Conservation (phyloP, 2,113 vertebrate species). For the Dicerorhinus sumatrensis region DNA sequence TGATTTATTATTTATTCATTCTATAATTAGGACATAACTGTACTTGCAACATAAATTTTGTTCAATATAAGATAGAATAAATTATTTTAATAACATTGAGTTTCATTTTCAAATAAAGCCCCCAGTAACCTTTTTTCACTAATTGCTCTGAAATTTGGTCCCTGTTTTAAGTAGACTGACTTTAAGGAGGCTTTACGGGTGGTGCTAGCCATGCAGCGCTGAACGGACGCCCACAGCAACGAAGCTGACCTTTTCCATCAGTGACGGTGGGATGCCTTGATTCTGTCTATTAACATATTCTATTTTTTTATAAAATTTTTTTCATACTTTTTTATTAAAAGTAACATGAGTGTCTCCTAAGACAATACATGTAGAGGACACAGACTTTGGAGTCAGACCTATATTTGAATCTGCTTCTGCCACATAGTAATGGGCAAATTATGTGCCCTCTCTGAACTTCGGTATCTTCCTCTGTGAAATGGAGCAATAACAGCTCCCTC, state of each 20-base stretch:
- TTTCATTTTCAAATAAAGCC: slow-evolving; percentile 58
- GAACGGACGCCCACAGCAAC: background rate
- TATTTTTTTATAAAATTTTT: slow-evolving; percentile 56
- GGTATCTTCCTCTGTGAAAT: slow-evolving; percentile 27
- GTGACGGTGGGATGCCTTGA: background rate
- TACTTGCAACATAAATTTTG: slow-evolving; percentile 4
- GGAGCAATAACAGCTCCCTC: background rate
- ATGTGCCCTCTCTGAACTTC: background rate
- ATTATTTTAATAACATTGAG: slow-evolving; percentile 26
- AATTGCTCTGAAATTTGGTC: slow-evolving; percentile 44
- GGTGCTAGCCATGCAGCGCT: background rate
- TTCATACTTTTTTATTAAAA: background rate
- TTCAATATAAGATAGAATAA: background rate
- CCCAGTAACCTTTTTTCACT: background rate
- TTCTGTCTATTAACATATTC: background rate
- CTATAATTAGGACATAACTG: slow-evolving; percentile 5
- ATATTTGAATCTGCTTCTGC: slow-evolving; percentile 30
- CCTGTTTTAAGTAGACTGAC: slow-evolving; percentile 50
- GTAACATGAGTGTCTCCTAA: background rate
- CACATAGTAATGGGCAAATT: background rate
- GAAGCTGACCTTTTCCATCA: background rate
- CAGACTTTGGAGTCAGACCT: background rate
- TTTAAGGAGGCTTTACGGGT: background rate
- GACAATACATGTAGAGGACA: background rate
- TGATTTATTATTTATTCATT: slow-evolving; percentile 52